Evolutionary conservation across 2,888 invertebrate genomes (phyloP).

Genomic region (Brassicogethes aeneus): DNA sequence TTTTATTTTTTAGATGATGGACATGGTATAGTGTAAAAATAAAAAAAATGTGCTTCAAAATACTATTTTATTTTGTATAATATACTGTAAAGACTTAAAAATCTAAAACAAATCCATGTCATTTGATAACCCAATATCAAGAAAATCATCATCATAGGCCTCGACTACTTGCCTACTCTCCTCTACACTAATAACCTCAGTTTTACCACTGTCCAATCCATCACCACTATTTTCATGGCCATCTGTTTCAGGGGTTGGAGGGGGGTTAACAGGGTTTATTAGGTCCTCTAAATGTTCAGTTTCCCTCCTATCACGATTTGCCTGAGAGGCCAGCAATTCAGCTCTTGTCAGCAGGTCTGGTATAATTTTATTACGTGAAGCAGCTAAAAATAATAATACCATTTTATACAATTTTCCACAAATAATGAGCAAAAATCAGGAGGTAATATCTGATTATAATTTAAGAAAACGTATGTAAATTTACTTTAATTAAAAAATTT

Average conservation of each 20-base stretch:
- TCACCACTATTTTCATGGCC: constrained; percentile 56
- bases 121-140: constrained; percentile 63
- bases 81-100: constrained; percentile 8
- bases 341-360: constrained; percentile 55
- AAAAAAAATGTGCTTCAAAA: constrained; percentile 2
- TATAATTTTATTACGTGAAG: constrained; percentile 41
- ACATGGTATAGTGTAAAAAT: constrained; percentile 7
- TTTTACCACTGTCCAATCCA: constrained; percentile 27
- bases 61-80: too few species aligned
- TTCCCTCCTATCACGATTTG: constrained; percentile 34
- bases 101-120: constrained; percentile 53
- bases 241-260: constrained; percentile 73
- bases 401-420: too few species aligned
- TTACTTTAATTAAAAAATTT: too few species aligned
- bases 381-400: constrained; percentile 16
- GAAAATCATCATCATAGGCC: constrained; percentile 59
- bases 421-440: too few species aligned
- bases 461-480: too few species aligned
- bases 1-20: constrained; percentile 5
- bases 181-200: constrained; percentile 11
- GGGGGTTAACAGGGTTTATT: constrained; percentile 75
- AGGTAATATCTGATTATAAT: too few species aligned
- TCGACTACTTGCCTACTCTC: constrained; percentile 20
- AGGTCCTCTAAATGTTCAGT: constrained; percentile 43
- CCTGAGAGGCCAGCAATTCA: constrained; percentile 38